Evolutionary conservation across 2,888 invertebrate species (phyloP), one percentile per base, ranked within the genome.

Genomic region (Trisateles emortualis): DNA sequence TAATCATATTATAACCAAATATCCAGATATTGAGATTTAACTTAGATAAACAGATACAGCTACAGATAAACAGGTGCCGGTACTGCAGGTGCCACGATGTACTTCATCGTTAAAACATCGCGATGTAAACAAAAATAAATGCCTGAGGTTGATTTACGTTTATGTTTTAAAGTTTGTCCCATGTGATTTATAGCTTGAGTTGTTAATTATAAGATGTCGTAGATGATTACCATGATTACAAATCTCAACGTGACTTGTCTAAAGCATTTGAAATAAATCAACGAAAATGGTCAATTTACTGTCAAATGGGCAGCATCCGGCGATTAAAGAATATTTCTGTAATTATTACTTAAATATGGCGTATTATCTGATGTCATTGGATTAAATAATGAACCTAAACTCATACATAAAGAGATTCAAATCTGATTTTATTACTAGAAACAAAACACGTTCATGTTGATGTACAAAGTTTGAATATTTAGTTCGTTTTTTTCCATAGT

Each of bases 181-280:
- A 35, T 2, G 6, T 33, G 33, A 5, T 11, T 33, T 1, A 6
- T 13, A 30, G 9, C 11, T 13, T n/a, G 26, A 19, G 17, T 4
- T 19, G 9, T 36, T 36, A 36, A 36, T 36, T 19, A 19, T n/a
- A 17, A 36, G 17, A 36, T 17, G 19, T 36, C 17, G 17, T 8
- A 16, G 14, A 36, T 17, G 36, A 17, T 19, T 36, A 16, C 17
- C 3, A 41, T 40, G 2, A 19, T 41, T 29, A 29, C 16, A 13
- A 41, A 16, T 26, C 29, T 29, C 5, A 13, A 29, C 26, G 13
- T 26, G 48, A 24, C 38, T 17, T 32, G 41, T 47, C 39, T 58
- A 29, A 55, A 53, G 54, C 58, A 63, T 67, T 51, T 44, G 19
- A 54, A 33, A 58, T 67, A 58, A 67, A 64, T 64, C 40, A 42